Base-by-base conservation (phyloP, 2,113 vertebrate species). In the Apodemus speciosus region DNA sequence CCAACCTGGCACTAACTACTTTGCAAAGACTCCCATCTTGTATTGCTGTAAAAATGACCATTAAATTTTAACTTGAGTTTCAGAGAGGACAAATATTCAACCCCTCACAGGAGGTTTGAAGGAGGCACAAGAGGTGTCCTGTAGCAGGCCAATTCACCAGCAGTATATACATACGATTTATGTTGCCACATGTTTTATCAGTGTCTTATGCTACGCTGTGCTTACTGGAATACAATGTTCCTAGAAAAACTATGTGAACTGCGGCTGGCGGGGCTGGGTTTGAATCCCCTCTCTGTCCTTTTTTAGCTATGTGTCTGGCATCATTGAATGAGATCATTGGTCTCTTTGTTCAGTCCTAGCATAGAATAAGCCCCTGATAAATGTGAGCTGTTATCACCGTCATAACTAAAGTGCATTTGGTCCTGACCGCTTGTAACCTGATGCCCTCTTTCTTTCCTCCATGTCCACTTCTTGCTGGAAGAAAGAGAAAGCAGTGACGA, bases 381-480 rank as follows among this genome's bases (percentile, higher is more conserved):
- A 58, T 25, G 23, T 51, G 58, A 86, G 20, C 38, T 43, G 14
- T 88, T 88, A 38, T 53, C 69, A 43, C 38, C 46, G 56, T 35
- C 18, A 11, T 75, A 72, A 51, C 15, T 62, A n/a, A 92, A 71
- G 49, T 88, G 40, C 60, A 40, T 58, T 62, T 94, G 92, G 80
- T 88, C n/a, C 3, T 84, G 46, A 89, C 88, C 9, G 4, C 38
- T 69, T 85, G 32, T 46, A 64, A 87, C 40, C 46, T 62, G 30
- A 56, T 21, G 32, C 46, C 7, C 9, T 46, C 32, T 60, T 40
- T 56, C 72, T 93, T 53, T 88, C 49, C 38, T 93, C 72, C 66
- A 79, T 46, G 66, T 51, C 49, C 35, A 66, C 81, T 93, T 85
- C 80, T 94, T 94, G 72, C 91, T 96, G 85, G 80, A 83, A 94